Base-by-base conservation (phyloP, 2,888 invertebrate genomes). In the Pristionchus entomophagus region DNA sequence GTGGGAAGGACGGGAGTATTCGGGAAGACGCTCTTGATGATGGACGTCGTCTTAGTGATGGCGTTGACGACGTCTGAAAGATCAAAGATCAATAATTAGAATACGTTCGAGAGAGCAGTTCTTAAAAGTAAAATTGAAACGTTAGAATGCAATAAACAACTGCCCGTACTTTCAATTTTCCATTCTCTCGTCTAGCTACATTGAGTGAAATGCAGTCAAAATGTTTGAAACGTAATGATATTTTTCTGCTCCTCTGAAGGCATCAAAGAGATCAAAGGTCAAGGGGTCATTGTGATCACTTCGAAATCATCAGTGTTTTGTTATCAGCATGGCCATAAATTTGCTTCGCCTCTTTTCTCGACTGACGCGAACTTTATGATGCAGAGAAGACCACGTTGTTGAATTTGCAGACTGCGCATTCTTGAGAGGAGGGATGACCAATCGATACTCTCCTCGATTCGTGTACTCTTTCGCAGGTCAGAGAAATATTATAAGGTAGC, bases 1-100 rank as follows among this genome's bases (percentile, higher is more conserved):
- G 92, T 90, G 19, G 92, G 92, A 22, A 93, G 84, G 51, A 92
- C 88, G 14, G 87, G 87, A 26, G 86, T 86, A 22, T 87, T 87
- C 2, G 89, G 88, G 86, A 92, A 92, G 62, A 85, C 86, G 49
- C 35, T 62, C 49, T 80, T 86, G 51, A 89, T 83, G 14, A 84
- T 53, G 0, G 51, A 56, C 8, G 91, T 89, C 26, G 88, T 88
- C n/a, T 26, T 84, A 14, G 51, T 59, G 38, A 91, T 56, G 0
- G 86, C 87, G 32, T 88, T 81, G n/a, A 88, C 59, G n/a, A 91
- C 88, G 59, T 90, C 91, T 91, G 53, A 83, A 89, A 62, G 62
- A 84, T 49, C 84, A 84, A 49, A 80, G 8, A 62, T 62, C 45
- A 26, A 59, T 6, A 59, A 2, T 29, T 32, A 4, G 3, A 32